Conservation (phyloP, 2,113 vertebrate genomes). For the Bettongia penicillata region DNA sequence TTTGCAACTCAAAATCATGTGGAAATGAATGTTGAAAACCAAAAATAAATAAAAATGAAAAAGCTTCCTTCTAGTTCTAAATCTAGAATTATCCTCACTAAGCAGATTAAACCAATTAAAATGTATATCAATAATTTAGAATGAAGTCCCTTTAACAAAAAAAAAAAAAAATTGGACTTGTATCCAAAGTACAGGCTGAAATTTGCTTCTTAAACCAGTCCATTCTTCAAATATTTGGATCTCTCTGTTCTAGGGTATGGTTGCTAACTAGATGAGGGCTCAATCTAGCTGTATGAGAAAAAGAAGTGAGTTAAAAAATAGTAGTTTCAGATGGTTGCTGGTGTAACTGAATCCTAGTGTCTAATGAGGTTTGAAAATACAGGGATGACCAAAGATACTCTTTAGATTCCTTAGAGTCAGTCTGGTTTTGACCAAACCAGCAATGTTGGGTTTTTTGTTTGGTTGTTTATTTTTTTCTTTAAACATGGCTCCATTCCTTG, state of each 20-base stretch:
- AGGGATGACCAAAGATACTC: not conserved
- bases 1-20: no score
- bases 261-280: not conserved
- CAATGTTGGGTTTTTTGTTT: not conserved
- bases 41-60: no score
- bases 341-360: not conserved
- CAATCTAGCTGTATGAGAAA: not conserved
- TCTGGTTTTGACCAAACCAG: not conserved
- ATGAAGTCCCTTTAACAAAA: not conserved
- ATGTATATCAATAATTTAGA: not conserved
- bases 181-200: not conserved
- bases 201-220: not conserved
- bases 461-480: not conserved
- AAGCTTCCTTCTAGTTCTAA: not conserved
- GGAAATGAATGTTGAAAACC: no score
- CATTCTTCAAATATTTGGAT: not conserved
- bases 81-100: not conserved
- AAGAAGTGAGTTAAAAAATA: not conserved
- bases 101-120: not conserved
- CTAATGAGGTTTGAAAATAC: not conserved
- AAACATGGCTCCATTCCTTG: not conserved
- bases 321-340: not conserved
- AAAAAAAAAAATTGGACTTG: no score
- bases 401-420: not conserved
- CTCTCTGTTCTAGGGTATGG: no score